These are phyloP conservation scores for Corbicula japonica DNA, from an alignment of 2,888 invertebrate genomes.

Conservation along the genomic window DNA sequence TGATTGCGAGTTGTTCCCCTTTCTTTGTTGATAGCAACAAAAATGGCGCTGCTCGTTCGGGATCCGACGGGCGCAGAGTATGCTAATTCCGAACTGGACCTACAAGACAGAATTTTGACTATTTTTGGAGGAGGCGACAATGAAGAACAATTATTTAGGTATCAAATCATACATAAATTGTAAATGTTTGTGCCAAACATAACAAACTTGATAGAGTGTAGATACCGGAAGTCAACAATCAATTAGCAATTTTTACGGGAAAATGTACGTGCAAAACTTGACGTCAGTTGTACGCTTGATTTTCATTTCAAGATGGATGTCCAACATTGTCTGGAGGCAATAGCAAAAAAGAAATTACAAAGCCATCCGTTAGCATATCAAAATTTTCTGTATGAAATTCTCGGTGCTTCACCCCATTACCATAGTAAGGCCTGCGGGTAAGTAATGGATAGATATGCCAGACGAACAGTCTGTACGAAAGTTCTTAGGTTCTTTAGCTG, in stretches of 20 bases:
- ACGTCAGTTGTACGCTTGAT: slow-evolving; percentile 2
- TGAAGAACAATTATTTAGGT: slow-evolving; percentile 78
- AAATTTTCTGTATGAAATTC: slow-evolving; percentile 20
- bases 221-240: slow-evolving; percentile 33
- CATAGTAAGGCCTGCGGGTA: slow-evolving; percentile 56
- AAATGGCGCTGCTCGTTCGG: slow-evolving; percentile 74
- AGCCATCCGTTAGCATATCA: too few species aligned
- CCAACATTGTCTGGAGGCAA: too few species aligned
- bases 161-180: neutral
- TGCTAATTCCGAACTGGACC: slow-evolving; percentile 72
- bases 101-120: slow-evolving; percentile 76
- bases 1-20: slow-evolving; percentile 16
- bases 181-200: neutral
- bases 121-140: slow-evolving; percentile 73
- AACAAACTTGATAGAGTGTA: too few species aligned
- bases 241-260: slow-evolving; percentile 26
- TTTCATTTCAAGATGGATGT: neutral
- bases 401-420: slow-evolving; percentile 45
- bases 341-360: too few species aligned
- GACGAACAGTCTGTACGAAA: too few species aligned
- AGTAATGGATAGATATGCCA: neutral
- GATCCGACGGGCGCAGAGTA: slow-evolving; percentile 68
- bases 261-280: slow-evolving; percentile 35
- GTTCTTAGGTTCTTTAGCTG: too few species aligned
- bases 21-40: slow-evolving; percentile 76